Evolutionary conservation across 2,113 vertebrate species (phyloP), one percentile per base, ranked within the genome.

Genomic region (Brienomyrus longianalis): DNA sequence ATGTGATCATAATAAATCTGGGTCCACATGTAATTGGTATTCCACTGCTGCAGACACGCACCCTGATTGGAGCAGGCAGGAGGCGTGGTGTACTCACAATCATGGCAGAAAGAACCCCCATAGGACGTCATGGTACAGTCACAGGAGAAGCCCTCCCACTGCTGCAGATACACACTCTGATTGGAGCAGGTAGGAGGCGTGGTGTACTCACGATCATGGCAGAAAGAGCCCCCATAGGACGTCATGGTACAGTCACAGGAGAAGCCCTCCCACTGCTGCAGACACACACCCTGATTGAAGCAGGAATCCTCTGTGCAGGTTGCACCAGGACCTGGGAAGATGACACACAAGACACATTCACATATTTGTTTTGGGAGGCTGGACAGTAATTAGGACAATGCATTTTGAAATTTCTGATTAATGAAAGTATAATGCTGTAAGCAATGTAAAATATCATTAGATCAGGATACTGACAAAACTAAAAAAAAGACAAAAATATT

Each of bases 61-160:
- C 97, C 97, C 94, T 97, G 97, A 93, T 98, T 97, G 91, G 97
- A 95, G 92, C 98, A 98, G 48, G 97, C 19, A 56, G 13, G 15
- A 54, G 47, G 88, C 11, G 19, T 21, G 15, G 50, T 39, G 77
- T 86, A 97, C 97, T 98, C 92, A 98, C 97, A 97, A 94, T 97
- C 97, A 10, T 93, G 97, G 97, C 97, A 98, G 94, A 97, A 95
- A 0, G 96, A 95, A 59, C 97, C 97, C 3, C 96, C 95, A 0
- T 97, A 98, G 50, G 97, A 97, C 48, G 97, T 98, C 97, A 98
- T 98, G 92, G 96, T 97, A 93, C 98, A 98, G 95, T 98, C 98
- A 10, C 98, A 98, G 80, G 96, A 97, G 93, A 97, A 98, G 92
- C 97, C 97, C 59, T 98, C 98, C 97, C 98, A 98, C 91, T 97